Conservation (phyloP, 2,113 vertebrate genomes). For the Aepyceros melampus region DNA sequence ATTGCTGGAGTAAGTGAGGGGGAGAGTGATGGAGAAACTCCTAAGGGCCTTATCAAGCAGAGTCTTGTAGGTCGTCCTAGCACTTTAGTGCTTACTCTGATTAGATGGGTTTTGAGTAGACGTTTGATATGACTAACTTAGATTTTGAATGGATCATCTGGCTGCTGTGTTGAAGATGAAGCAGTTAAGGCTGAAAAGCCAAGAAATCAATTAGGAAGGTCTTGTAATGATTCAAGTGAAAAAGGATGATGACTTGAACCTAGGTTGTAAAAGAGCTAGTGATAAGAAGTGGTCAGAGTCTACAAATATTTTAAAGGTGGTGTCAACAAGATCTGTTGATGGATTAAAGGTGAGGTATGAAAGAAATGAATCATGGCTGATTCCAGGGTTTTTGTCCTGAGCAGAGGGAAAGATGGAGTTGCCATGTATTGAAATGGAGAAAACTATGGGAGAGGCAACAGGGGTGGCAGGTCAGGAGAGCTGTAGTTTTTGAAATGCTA, state of each 20-base stretch:
- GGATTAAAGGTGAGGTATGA: not conserved
- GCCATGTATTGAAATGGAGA: not conserved
- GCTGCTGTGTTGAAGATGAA: not conserved
- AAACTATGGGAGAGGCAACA: not conserved
- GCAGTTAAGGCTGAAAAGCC: not conserved
- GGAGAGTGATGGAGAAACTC: not conserved
- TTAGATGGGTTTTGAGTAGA: not conserved
- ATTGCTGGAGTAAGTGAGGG: not conserved
- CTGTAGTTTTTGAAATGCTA: not conserved
- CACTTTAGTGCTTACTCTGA: not conserved
- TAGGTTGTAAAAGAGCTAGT: not conserved
- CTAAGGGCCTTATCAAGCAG: not conserved
- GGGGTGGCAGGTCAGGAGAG: not conserved
- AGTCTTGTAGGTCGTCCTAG: not conserved
- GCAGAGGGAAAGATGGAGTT: not conserved
- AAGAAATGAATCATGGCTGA: not conserved
- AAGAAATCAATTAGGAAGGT: not conserved
- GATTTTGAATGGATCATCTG: not conserved
- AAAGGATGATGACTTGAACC: not conserved
- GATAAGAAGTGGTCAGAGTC: not conserved
- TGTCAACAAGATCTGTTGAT: not conserved
- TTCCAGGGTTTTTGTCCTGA: not conserved
- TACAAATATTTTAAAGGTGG: not conserved
- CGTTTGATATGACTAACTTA: not conserved
- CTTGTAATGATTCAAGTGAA: not conserved